Evolutionary conservation across 1,140 invertebrate genomes (phyloP).

Genomic region (Macrotrachela quadricornifera): DNA sequence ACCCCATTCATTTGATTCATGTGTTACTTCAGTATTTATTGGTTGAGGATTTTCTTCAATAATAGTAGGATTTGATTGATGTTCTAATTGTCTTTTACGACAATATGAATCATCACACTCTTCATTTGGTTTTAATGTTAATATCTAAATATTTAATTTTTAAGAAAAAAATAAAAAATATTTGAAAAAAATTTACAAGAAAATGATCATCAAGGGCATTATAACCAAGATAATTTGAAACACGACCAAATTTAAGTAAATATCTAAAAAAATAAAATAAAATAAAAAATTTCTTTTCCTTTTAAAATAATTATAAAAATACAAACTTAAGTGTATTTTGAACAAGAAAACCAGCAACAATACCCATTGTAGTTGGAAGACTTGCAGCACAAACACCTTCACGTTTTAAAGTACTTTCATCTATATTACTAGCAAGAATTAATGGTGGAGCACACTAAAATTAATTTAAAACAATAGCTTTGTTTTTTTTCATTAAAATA

Average conservation of each 20-base stretch:
- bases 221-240: slow-evolving; percentile 80
- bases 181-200: slow-evolving; percentile 40
- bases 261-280: slow-evolving; percentile 35
- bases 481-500: not conserved
- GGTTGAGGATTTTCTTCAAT: too few species aligned
- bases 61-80: too few species aligned
- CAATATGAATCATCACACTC: slow-evolving; percentile 69
- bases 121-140: slow-evolving; percentile 73
- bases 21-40: too few species aligned
- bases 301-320: not conserved
- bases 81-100: slow-evolving; percentile 13
- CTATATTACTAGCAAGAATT: slow-evolving; percentile 83
- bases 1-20: too few species aligned
- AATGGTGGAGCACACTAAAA: slow-evolving; percentile 83
- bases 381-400: slow-evolving; percentile 98
- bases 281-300: too few species aligned
- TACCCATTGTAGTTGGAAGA: slow-evolving; percentile 94
- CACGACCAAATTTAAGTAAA: slow-evolving; percentile 66
- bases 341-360: slow-evolving; percentile 82
- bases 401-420: slow-evolving; percentile 81
- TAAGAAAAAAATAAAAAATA: too few species aligned
- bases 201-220: slow-evolving; percentile 90
- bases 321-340: slow-evolving; percentile 88
- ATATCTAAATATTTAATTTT: too few species aligned
- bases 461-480: slow-evolving; percentile 8